Evolutionary conservation across 2,888 invertebrate species (phyloP), one percentile per base, ranked within the genome.

Genomic region (Hydropsyche betteni): DNA sequence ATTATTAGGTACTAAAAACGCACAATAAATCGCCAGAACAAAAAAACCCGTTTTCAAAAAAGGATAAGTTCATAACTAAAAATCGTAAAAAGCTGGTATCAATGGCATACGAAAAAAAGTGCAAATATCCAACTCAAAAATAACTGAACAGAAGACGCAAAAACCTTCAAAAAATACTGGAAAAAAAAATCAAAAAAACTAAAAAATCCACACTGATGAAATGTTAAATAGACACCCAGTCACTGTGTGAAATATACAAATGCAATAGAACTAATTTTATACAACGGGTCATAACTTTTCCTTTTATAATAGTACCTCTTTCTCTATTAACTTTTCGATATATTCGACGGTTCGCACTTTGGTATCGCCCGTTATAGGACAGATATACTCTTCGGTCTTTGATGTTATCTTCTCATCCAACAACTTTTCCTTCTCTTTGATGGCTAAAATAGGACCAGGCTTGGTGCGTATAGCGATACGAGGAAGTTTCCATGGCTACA

Each of bases 281-380:
- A 14, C 51, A 70, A 51, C 24, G n/a, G 53, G 52, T 44, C 24
- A 36, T 68, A 74, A 8, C 50, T 24, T 44, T 74, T 33, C 34
- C 64, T 64, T 64, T 33, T 12, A 10, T 44, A 58, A 70, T 70
- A 76, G 75, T 95, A 96, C 96, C 96, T 96, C 96, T 90, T 93
- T 95, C 89, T 96, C 96, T 89, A 96, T 95, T 88, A 95, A 92
- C 90, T 95, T 96, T 90, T 96, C 96, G 87, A 95, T 94, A 89
- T 95, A 95, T 90, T 96, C 95, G 87, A 96, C 92, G 82, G 96
- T 96, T 88, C 95, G 91, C 84, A 96, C 92, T 88, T 92, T 92
- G 85, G 91, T 91, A 86, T 93, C 93, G 83, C 95, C 95, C 81
- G 94, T 94, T 81, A 90, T 87, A 82, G 95, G 95, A 87, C 95